Base-by-base conservation (phyloP, 2,888 invertebrate species). In the Drosophila formosana region DNA sequence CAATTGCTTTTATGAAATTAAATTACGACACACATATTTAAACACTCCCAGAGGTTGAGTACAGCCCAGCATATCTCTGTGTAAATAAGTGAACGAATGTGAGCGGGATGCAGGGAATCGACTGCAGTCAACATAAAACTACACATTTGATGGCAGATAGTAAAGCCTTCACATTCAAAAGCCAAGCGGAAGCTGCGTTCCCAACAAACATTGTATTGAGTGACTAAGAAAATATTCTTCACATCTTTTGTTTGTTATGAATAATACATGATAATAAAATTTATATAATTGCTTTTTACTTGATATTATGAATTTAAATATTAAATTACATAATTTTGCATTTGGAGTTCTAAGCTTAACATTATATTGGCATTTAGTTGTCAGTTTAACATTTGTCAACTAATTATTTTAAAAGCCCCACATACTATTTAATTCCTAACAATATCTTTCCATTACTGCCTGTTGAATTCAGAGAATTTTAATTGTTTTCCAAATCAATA, bases 1-100 rank as follows among this genome's bases (percentile, higher is more conserved):
- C 88, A 85, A 85, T 85, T 85, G 84, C 82, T 84, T 87, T 85
- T 85, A 87, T 85, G 79, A 85, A 85, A 85, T 87, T 85, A 85
- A 84, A 84, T 84, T 87, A 84, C 85, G 69, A 61, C 75, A 78
- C 87, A 87, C 84, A 86, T 74, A 78, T 80, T 81, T 83, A 80
- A 79, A 68, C 75, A 77, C 75, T 66, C 57, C 53, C 55, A 45
- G 45, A 52, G 52, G 67, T 28, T 41, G 56, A 37, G 46, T 13
- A 30, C 7, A 23, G 43, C 47, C 30, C 43, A 37, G 46, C 28
- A 18, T 18, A 8, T 55, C 30, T 30, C 45, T 55, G 45, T 55
- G 34, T 45, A 34, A 28, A 9, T 11, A 9, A 34, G 11, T 34
- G 11, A 9, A 34, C 9, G 34, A 34, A 34, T 34, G 34, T 34